Base-by-base conservation (phyloP, 2,888 invertebrate species). In the Ichneumoninae sp. region DNA sequence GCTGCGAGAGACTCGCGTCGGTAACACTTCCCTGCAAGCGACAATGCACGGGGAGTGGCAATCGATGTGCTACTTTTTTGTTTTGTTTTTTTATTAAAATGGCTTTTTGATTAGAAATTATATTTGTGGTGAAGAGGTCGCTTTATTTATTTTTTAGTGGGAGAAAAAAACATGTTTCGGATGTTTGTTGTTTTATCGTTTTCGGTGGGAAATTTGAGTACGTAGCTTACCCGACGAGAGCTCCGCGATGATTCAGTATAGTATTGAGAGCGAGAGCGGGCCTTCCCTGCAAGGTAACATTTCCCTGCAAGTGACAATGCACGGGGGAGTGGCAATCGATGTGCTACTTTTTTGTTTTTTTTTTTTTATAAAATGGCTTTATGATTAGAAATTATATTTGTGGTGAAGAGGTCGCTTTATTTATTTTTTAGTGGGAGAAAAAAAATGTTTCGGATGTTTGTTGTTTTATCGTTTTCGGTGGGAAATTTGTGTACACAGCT, bases 241-340 rank as follows among this genome's bases (percentile, higher is more conserved):
- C 91, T 52, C 92, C 87, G 81, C 91, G 89, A 83, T 92, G 92
- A 89, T 92, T 92, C 77, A 93, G 90, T 82, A 92, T 91, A 47
- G 91, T 90, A 83, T 92, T 30, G 30, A 30, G 30, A 30, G 30
- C 30, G 30, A 4, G 30, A 30, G 50, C n/a, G n/a, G 16, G 50
- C 16, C 50, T n/a, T n/a, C n/a, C n/a, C n/a, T n/a, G n/a, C n/a
- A n/a, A n/a, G n/a, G n/a, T 68, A 19, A 26, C 44, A 5, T 33
- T n/a, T 68, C 4, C 19, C 19, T 36, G 10, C 40, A 10, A 44
- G 73, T 19, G 73, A 73, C 57, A 60, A 40, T 8, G 40, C 40
- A 8, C 40, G 40, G 1, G 40, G 30, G 40, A 6, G 0, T 40
- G 40, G 8, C 1, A 40, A 8, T 40, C 40, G 6, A 8, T 40